Percentiles rank a stretch among this genome's conserved stretches.
Evolutionary conservation across 1,140 invertebrate species (phyloP).

Genomic region (Calephelis virginiensis): DNA sequence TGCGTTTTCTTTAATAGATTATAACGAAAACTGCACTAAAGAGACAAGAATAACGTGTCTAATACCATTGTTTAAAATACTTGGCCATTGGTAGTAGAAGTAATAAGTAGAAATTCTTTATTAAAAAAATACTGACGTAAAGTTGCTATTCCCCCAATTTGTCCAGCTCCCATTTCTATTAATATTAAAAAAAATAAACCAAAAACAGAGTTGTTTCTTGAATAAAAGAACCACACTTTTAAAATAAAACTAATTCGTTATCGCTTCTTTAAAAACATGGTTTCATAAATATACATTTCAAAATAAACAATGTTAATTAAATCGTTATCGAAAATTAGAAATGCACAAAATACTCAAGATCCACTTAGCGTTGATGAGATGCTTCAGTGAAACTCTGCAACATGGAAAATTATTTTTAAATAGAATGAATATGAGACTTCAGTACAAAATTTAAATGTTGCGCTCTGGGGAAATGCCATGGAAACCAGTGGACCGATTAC

Average conservation of each 20-base stretch:
- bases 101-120: background rate
- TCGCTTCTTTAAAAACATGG: conserved; percentile 2
- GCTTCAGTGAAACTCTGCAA: no score
- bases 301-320: conserved; percentile 14
- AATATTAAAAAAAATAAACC: background rate
- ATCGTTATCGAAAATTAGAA: background rate
- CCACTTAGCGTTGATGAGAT: no score
- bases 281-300: conserved; percentile 15
- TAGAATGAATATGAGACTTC: no score
- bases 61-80: no score
- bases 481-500: no score
- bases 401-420: no score
- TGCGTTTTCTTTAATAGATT: no score
- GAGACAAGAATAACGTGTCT: no score
- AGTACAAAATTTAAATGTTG: no score
- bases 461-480: no score
- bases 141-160: conserved; percentile 67
- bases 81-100: background rate
- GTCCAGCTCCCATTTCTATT: conserved; percentile 59
- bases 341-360: no score
- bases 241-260: background rate
- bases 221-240: background rate
- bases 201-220: background rate
- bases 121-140: conserved; percentile 41
- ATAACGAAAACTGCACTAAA: no score